Base-by-base conservation (phyloP, 2,888 invertebrate species). In the Dolomedes plantarius region DNA sequence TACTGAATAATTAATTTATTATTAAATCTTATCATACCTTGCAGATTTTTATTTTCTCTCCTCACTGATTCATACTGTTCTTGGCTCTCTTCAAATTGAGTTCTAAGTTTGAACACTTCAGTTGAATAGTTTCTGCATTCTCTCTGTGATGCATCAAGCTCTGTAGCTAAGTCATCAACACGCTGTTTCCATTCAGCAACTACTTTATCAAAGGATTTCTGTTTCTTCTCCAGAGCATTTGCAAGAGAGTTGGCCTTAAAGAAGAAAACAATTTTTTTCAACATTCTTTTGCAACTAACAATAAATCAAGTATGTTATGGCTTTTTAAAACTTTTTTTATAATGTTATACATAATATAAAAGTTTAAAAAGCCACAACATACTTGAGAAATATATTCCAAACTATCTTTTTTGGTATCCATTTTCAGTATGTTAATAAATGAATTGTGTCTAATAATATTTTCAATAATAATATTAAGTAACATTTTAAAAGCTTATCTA, bases 151-250 rank as follows among this genome's bases (percentile, higher is more conserved):
- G 98, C 98, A 91, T 99, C 99, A 89, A 99, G 95, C 93, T 99
- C 99, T 90, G 97, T 96, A 89, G 97, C 96, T 90, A 98, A 94
- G 92, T 99, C 99, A 91, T 98, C 98, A 3, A 91, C 97, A 94
- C 99, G 99, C 93, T 98, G 96, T 93, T 99, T 98, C 99, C 99
- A 99, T 95, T 99, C 99, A 90, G 97, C 96, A 92, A 99, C 97
- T 93, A 98, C 98, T 94, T 99, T 99, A 94, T 99, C 99, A 94
- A 99, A 99, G 90, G 97, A 97, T 94, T 98, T 98, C 94, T 99
- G 99, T 93, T 98, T 99, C 97, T 99, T 99, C 93, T 99, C 99
- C 91, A 99, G 96, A 89, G 97, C 97, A 91, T 96, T 96, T 92
- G 98, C 98, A 91, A 97, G 95, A 75, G 97, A 95, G 90, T 97